Base-by-base conservation (phyloP, 2,113 vertebrate species). In the Menidia beryllina region DNA sequence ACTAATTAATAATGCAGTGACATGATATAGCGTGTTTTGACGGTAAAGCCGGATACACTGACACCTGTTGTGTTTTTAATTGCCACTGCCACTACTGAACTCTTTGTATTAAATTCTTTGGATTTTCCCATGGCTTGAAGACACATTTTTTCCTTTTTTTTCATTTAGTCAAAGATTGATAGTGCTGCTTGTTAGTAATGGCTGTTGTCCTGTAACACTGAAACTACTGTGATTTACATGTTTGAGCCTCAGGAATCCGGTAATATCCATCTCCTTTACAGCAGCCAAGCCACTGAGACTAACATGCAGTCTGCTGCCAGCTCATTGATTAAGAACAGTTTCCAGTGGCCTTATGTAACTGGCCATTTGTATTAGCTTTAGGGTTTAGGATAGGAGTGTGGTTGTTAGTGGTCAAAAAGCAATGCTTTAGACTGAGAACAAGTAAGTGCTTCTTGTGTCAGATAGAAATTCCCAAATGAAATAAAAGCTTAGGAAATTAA, bases 231-330 rank as follows among this genome's bases (percentile, higher is more conserved):
- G 79, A 84, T 91, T 90, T 77, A 80, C 86, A 81, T 81, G 78
- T 85, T 68, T 68, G 69, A 79, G 77, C 69, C 72, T 55, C 26
- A 55, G 75, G 64, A 85, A 89, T 84, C 83, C 75, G 90, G 91
- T 91, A 90, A 78, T 79, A 75, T 73, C 77, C 71, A 74, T 91
- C 73, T 86, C 76, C 83, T 87, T 90, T 82, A 88, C 82, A 85
- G 87, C 80, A 76, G 75, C 64, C 68, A 59, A 83, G 80, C 70
- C 57, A 55, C 58, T 77, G 66, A 81, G 68, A 81, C 61, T 57
- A 63, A 59, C 64, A 53, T 55, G 72, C 77, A 63, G 62, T 74
- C 71, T 65, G 51, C 75, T 76, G 79, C 58, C 72, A 82, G 63
- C 59, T 75, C 61, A 83, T 79, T 86, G 81, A 88, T 91, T 77